Base-by-base conservation (phyloP, 2,113 vertebrate genomes). In the Serinus canaria region DNA sequence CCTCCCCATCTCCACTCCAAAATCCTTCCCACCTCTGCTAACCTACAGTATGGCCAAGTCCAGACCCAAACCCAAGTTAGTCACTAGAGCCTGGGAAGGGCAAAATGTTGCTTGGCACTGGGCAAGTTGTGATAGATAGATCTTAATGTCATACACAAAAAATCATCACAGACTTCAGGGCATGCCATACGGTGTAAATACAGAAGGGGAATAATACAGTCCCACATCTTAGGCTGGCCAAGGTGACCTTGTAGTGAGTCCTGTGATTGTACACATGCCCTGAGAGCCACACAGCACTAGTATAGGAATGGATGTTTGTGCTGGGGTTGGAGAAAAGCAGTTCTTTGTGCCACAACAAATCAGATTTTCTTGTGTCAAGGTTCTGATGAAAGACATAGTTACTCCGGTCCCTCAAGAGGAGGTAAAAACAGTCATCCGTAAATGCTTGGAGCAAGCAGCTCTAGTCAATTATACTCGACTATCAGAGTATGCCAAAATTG, bases 351-450 rank as follows among this genome's bases (percentile, higher is more conserved):
- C 94, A 97, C 96, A 97, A 97, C 94, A 97, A 97, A 96, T 96
- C 94, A 96, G 94, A 93, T 96, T 92, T 97, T 96, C 94, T 96
- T 93, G 69, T 97, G 91, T 97, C 70, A 97, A 99, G 99, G 99
- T 99, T 97, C 98, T 99, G 96, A 99, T 99, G 99, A 99, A 99
- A 97, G 99, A 99, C 95, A 99, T 99, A 73, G 99, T 99, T 89
- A 99, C 99, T 78, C 98, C 99, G 1, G 99, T 99, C 88, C 99
- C 99, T 92, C 99, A 99, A 98, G 99, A 99, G 59, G 99, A 99
- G 87, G 99, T 99, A 87, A 99, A 99, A 98, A 95, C 98, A 67
- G 99, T 99, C 90, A 99, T 99, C 96, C 98, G 99, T 95, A 99
- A 98, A 98, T 99, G 99, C 98, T 98, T 99, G 97, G 99, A 99